A percentile compares a stretch with the other conserved stretches of the same genome.
These are phyloP conservation scores for Chymomyza fuscimana DNA, from an alignment of 2,888 invertebrate species.

Conservation along the genomic window DNA sequence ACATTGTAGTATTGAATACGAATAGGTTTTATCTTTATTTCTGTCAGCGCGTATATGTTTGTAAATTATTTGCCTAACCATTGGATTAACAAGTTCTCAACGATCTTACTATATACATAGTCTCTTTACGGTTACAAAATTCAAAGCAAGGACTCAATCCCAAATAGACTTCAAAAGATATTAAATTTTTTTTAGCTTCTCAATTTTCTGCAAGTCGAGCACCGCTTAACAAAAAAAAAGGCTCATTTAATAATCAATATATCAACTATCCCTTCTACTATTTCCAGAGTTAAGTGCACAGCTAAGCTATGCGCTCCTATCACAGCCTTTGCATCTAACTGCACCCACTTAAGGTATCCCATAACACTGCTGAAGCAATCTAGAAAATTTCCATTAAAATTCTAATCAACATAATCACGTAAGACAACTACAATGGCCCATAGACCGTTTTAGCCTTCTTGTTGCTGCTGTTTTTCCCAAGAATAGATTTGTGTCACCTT, in stretches of 20 bases:
- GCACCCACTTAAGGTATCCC: conserved; percentile 56
- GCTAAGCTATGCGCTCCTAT: neutral
- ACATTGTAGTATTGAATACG: no score
- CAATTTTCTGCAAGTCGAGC: neutral
- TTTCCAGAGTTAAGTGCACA: conserved; percentile 1
- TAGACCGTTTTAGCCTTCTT: conserved; percentile 20
- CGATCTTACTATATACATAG: no score
- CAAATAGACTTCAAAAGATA: no score
- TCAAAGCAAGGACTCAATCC: no score
- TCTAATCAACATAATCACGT: conserved; percentile 36
- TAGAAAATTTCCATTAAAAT: conserved; percentile 30
- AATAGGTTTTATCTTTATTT: no score
- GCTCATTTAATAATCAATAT: neutral
- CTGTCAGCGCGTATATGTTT: no score
- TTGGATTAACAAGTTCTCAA: no score
- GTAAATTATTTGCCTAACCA: no score
- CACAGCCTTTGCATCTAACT: neutral
- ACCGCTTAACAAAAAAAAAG: neutral
- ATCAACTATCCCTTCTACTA: neutral
- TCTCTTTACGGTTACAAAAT: no score
- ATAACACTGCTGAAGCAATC: conserved; percentile 25
- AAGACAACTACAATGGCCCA: conserved; percentile 10
- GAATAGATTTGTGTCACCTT: conserved; percentile 70
- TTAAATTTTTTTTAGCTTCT: no score
- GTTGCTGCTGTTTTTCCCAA: conserved; percentile 36